Conservation (phyloP, 2,113 vertebrate species). For the Pan paniscus region DNA sequence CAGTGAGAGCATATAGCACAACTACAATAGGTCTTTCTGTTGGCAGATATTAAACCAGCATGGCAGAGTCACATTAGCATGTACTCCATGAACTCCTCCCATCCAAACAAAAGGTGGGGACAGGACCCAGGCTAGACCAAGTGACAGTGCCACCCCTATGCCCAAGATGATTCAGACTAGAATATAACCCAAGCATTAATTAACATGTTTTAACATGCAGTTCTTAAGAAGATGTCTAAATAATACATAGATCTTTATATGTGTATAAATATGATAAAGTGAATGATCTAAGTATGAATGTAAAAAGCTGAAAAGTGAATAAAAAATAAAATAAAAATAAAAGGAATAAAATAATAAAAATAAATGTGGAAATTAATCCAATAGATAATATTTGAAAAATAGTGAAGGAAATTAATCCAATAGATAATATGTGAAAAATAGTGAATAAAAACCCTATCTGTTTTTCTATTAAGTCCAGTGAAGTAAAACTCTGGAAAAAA, state of each 20-base stretch:
- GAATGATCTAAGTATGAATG: neutral
- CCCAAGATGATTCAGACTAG: neutral
- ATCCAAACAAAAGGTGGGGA: neutral
- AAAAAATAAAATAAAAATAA: neutral
- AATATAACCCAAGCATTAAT: neutral
- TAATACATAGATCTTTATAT: neutral
- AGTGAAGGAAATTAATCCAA: neutral
- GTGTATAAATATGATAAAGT: neutral
- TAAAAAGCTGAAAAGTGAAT: neutral
- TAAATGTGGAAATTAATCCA: constrained; percentile 24
- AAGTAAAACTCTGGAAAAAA: neutral
- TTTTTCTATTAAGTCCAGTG: neutral
- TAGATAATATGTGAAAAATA: neutral
- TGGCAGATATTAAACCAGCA: neutral
- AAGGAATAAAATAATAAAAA: neutral
- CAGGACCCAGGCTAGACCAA: neutral
- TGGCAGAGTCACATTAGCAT: neutral
- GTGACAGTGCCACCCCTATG: neutral
- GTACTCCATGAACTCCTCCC: neutral
- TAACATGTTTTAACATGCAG: neutral
- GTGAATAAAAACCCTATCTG: neutral
- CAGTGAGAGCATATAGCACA: neutral
- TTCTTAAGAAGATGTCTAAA: neutral
- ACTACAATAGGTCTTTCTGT: neutral
- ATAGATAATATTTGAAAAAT: neutral